These are phyloP conservation scores for Holotrichia oblita DNA, from an alignment of 1,140 invertebrate species.

Conservation along the genomic window DNA sequence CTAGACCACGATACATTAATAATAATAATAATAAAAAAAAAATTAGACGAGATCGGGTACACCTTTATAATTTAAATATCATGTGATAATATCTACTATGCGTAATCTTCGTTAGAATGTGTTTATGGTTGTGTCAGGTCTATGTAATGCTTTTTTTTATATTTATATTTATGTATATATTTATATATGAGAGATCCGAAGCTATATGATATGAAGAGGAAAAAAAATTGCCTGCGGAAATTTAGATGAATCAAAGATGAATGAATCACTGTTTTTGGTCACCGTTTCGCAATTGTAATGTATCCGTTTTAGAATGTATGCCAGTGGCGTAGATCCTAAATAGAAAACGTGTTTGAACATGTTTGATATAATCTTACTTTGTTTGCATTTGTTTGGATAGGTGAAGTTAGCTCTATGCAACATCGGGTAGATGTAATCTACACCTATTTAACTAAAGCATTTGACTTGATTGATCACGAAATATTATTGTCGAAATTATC, in stretches of 20 bases:
- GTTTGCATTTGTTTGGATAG: too few relatives aligned
- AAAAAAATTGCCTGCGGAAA: not conserved
- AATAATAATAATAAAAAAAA: not conserved
- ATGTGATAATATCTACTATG: not conserved
- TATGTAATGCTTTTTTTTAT: too few relatives aligned
- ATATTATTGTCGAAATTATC: too few relatives aligned
- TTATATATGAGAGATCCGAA: not conserved
- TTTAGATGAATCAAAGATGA: not conserved
- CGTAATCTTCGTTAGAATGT: not conserved
- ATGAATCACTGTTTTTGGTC: conserved; percentile 6
- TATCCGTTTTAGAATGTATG: conserved; percentile 12
- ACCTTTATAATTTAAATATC: not conserved
- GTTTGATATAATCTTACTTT: too few relatives aligned
- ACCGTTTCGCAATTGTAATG: not conserved
- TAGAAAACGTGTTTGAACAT: too few relatives aligned
- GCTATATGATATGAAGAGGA: not conserved
- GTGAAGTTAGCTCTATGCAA: too few relatives aligned
- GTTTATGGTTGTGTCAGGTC: not conserved
- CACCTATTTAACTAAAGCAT: too few relatives aligned
- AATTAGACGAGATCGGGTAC: too few relatives aligned
- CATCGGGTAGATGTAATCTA: too few relatives aligned
- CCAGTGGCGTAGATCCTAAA: too few relatives aligned
- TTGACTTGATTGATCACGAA: too few relatives aligned
- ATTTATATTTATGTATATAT: too few relatives aligned
- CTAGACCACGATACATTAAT: not conserved